Conservation (phyloP, 2,888 invertebrate species). For the Drosophila colorata region DNA sequence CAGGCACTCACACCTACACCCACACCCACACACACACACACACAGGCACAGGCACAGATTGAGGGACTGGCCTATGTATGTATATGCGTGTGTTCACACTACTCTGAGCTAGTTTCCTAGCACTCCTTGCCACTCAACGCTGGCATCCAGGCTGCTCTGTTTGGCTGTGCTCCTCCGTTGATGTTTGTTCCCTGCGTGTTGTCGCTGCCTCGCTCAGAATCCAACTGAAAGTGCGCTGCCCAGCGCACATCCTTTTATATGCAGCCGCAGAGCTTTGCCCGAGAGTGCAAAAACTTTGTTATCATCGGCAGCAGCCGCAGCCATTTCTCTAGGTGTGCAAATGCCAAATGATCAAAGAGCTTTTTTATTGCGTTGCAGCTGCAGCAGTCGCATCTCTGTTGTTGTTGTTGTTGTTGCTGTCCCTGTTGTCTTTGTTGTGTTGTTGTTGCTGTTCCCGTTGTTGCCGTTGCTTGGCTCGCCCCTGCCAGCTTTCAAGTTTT, state of each 20-base stretch:
- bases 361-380: slow-evolving; percentile 55
- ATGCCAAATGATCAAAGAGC: slow-evolving; percentile 69
- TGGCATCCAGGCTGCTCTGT: slow-evolving; percentile 41
- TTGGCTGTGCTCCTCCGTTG: slow-evolving; percentile 38
- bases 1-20: slow-evolving; percentile 6
- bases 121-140: slow-evolving; percentile 48
- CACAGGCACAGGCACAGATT: slow-evolving; percentile 10
- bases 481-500: slow-evolving; percentile 60
- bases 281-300: slow-evolving; percentile 57
- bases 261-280: slow-evolving; percentile 49
- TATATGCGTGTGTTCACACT: slow-evolving; percentile 5
- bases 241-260: slow-evolving; percentile 77
- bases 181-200: slow-evolving; percentile 43
- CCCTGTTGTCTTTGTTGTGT: too few species aligned
- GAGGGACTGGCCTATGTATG: background rate
- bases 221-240: slow-evolving; percentile 73
- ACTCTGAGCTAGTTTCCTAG: slow-evolving; percentile 73
- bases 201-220: slow-evolving; percentile 76
- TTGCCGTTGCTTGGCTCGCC: slow-evolving; percentile 16
- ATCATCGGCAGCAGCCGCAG: slow-evolving; percentile 26
- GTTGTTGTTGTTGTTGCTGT: background rate
- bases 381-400: slow-evolving; percentile 6
- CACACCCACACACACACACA: slow-evolving; percentile 4
- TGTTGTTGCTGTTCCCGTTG: slow-evolving; percentile 12
- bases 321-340: slow-evolving; percentile 36